Evolutionary conservation across 2,888 invertebrate genomes (phyloP).

Genomic region (Theodoxus fluviatilis): DNA sequence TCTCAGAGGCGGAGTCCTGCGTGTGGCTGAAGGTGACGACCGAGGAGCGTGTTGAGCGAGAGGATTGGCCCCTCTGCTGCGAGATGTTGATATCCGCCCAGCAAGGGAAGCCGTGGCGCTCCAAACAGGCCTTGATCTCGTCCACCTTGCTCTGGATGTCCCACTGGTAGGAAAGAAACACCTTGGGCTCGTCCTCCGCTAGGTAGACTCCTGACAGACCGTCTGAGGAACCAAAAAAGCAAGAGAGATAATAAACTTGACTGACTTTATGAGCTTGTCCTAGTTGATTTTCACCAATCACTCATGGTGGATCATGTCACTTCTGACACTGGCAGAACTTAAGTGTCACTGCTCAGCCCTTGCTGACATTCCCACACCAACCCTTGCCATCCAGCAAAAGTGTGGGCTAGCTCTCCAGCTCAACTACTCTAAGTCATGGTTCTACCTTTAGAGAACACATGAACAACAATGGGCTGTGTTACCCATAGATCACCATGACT

Average conservation of each 20-base stretch:
- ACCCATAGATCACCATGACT: too few species aligned
- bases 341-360: not conserved
- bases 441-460: too few species aligned
- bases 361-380: too few species aligned
- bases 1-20: conserved; percentile 44
- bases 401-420: too few species aligned
- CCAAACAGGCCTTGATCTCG: conserved; percentile 54
- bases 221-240: conserved; percentile 33
- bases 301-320: too few species aligned
- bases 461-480: too few species aligned
- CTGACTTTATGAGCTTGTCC: too few species aligned
- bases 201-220: conserved; percentile 32
- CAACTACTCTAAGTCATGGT: too few species aligned
- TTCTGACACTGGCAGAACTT: too few species aligned
- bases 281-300: too few species aligned
- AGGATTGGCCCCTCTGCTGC: conserved; percentile 50
- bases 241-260: conserved; percentile 1
- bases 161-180: conserved; percentile 57
- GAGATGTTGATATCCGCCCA: conserved; percentile 60
- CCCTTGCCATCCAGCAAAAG: too few species aligned
- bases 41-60: conserved; percentile 44
- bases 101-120: conserved; percentile 51
- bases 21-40: conserved; percentile 26
- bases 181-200: conserved; percentile 42
- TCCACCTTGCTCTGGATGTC: conserved; percentile 61